Evolutionary conservation across 2,888 invertebrate species (phyloP).

Genomic region (Pyralis farinalis): DNA sequence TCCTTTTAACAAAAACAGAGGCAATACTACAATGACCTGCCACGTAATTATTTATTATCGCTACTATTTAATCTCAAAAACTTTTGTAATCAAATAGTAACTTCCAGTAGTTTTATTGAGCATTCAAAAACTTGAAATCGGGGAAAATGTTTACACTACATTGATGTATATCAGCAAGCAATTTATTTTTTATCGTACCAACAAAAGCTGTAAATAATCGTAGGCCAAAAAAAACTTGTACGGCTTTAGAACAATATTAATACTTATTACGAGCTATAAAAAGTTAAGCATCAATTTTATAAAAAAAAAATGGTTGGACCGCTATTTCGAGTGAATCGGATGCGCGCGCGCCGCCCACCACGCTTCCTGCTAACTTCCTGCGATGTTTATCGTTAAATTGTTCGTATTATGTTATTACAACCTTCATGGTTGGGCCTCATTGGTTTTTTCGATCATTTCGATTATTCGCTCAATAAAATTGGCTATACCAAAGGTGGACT

Average conservation of each 20-base stretch:
- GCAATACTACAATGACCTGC: too few relatives aligned
- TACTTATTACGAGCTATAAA: slow-evolving; percentile 21
- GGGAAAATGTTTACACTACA: background rate
- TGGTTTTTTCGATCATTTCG: slow-evolving; percentile 48
- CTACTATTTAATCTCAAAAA: background rate
- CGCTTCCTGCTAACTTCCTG: slow-evolving; percentile 21
- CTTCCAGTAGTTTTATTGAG: background rate
- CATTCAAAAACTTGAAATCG: background rate
- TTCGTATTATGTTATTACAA: slow-evolving; percentile 64
- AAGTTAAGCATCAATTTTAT: slow-evolving; percentile 17
- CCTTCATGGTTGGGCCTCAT: slow-evolving; percentile 60
- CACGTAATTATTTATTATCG: too few relatives aligned
- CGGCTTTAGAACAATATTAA: slow-evolving; percentile 14
- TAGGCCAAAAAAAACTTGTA: background rate
- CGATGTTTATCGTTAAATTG: slow-evolving; percentile 21
- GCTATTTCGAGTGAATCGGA: slow-evolving; percentile 17
- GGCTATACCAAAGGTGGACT: slow-evolving; percentile 9
- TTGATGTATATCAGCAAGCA: background rate
- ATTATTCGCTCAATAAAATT: slow-evolving; percentile 28
- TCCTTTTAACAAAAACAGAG: too few relatives aligned
- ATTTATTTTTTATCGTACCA: background rate
- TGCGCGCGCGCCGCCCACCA: slow-evolving; percentile 20
- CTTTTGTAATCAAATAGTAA: background rate
- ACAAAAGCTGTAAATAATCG: background rate
- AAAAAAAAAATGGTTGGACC: slow-evolving; percentile 15